These are phyloP conservation scores for Chaunax sp. DNA, from an alignment of 2,797 vertebrate species.

Conservation along the genomic window DNA sequence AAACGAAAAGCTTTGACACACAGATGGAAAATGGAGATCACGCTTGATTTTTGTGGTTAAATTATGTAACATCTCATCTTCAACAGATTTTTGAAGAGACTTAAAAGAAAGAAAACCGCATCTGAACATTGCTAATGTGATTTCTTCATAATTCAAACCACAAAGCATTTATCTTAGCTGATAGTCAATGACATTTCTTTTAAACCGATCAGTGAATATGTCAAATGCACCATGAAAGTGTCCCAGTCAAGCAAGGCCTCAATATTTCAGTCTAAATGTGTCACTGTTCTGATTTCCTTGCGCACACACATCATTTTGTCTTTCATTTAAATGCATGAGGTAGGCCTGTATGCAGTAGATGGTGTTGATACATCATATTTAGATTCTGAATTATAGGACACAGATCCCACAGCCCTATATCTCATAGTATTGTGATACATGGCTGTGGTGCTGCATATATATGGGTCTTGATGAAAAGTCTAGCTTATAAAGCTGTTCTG, in stretches of 20 bases:
- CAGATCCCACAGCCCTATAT: slow-evolving; percentile 4
- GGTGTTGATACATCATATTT: slow-evolving; percentile 39
- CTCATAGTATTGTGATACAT: neutral
- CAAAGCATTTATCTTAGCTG: slow-evolving; percentile 67
- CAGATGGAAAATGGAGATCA: slow-evolving; percentile 51
- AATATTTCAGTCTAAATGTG: slow-evolving; percentile 66
- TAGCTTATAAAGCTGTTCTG: too few relatives aligned
- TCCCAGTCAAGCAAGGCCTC: slow-evolving; percentile 62
- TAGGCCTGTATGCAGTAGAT: slow-evolving; percentile 20
- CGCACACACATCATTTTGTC: neutral
- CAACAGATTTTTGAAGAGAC: slow-evolving; percentile 76
- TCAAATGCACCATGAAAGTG: slow-evolving; percentile 54
- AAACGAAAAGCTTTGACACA: slow-evolving; percentile 27
- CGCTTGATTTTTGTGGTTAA: slow-evolving; percentile 56
- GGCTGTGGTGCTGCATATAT: neutral
- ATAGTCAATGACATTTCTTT: slow-evolving; percentile 68
- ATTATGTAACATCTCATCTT: slow-evolving; percentile 75
- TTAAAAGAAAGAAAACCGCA: slow-evolving; percentile 69
- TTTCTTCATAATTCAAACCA: slow-evolving; percentile 71
- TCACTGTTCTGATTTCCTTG: slow-evolving; percentile 57
- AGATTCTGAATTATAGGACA: slow-evolving; percentile 14
- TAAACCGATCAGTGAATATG: slow-evolving; percentile 61
- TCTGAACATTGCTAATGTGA: slow-evolving; percentile 73
- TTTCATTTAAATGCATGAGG: slow-evolving; percentile 52
- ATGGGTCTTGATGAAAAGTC: too few relatives aligned